Evolutionary conservation across 2,888 invertebrate species (phyloP).

Genomic region (Smittia sp.): DNA sequence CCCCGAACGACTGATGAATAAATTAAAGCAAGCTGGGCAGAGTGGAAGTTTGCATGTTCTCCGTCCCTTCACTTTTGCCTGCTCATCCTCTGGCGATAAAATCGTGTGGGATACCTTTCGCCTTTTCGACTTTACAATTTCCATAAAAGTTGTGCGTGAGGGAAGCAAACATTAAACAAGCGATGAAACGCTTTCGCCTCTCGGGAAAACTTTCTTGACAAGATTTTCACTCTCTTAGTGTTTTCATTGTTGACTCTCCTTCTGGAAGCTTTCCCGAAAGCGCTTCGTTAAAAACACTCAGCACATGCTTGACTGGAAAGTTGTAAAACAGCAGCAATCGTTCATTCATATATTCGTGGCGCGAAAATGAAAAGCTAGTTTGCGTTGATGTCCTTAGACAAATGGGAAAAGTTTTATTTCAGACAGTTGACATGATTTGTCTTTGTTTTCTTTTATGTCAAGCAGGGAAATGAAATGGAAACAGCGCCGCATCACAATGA

Average conservation of each 20-base stretch:
- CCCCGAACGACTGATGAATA: too few relatives aligned
- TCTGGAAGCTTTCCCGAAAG: neutral
- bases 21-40: too few relatives aligned
- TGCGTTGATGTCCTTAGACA: neutral
- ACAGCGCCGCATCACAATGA: neutral
- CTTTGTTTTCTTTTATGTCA: neutral
- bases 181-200: too few relatives aligned
- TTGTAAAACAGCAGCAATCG: neutral
- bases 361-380: neutral
- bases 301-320: neutral
- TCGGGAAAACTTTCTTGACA: neutral
- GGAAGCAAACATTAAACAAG: too few relatives aligned
- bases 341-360: neutral
- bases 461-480: neutral
- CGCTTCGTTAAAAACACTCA: slow-evolving; percentile 3
- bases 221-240: neutral
- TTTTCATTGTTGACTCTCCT: too few relatives aligned
- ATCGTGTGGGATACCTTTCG: too few relatives aligned
- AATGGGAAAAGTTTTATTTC: neutral
- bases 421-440: neutral
- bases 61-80: too few relatives aligned
- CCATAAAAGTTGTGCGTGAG: too few relatives aligned
- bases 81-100: too few relatives aligned
- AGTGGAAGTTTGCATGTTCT: too few relatives aligned
- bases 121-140: too few relatives aligned